A percentile compares a stretch with the other conserved stretches of the same genome.
These are phyloP conservation scores for Formicarius rufipectus DNA, from an alignment of 2,113 vertebrate species.

Conservation along the genomic window DNA sequence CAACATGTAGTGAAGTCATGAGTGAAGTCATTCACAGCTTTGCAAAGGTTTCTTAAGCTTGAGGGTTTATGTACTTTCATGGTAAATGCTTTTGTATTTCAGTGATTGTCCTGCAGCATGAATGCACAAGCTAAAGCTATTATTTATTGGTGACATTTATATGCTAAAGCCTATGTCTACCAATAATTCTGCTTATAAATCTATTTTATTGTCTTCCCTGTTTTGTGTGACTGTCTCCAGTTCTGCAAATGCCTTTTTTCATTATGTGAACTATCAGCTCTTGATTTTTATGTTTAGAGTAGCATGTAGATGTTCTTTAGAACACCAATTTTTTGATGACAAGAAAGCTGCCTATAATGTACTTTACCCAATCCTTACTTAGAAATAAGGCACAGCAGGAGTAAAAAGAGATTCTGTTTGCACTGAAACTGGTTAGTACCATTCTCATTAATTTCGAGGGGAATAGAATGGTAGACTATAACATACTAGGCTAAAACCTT, in stretches of 20 bases:
- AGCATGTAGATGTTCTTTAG: background rate
- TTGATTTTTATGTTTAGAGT: background rate
- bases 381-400: background rate
- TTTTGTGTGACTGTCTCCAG: constrained; percentile 5
- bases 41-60: background rate
- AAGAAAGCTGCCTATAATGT: background rate
- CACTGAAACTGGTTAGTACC: background rate
- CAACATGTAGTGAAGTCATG: background rate
- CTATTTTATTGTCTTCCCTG: constrained; percentile 3
- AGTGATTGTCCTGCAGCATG: background rate
- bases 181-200: constrained; percentile 55
- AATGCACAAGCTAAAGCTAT: constrained; percentile 17
- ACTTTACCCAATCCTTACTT: background rate
- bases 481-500: background rate
- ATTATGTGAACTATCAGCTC: background rate
- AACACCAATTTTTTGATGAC: background rate
- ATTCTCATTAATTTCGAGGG: background rate
- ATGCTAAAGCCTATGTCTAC: constrained; percentile 23
- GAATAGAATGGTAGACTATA: background rate
- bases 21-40: background rate
- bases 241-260: background rate
- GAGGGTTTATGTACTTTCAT: background rate
- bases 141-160: constrained; percentile 41
- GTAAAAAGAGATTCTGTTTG: background rate
- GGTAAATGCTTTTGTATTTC: background rate